A percentile compares a stretch with the other conserved stretches of the same genome.
Evolutionary conservation across 2,888 invertebrate genomes (phyloP).

Genomic region (Melinaea menophilus): DNA sequence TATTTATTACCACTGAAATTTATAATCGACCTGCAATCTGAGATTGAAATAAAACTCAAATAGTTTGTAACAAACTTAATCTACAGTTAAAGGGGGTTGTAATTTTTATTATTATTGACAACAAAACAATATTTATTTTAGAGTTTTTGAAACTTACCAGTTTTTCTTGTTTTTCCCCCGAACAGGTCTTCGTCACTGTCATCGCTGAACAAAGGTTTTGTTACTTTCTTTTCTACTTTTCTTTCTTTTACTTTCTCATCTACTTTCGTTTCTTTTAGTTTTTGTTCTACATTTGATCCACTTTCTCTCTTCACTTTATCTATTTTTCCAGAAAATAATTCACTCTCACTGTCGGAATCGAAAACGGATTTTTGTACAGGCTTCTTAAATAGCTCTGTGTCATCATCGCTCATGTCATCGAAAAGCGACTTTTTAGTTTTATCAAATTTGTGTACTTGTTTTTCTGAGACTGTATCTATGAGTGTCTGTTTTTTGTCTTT

Average conservation of each 20-base stretch:
- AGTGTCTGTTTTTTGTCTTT: constrained; percentile 9
- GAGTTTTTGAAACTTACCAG: constrained; percentile 39
- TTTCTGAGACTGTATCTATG: constrained; percentile 12
- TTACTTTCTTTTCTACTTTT: constrained; percentile 12
- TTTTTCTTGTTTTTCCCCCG: constrained; percentile 44
- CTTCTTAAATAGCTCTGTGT: constrained; percentile 51
- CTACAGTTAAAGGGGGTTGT: too few species aligned
- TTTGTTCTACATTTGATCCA: constrained; percentile 22
- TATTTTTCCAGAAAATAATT: constrained; percentile 45
- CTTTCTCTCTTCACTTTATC: constrained; percentile 32
- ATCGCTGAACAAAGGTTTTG: constrained; percentile 58
- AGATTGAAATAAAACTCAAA: too few species aligned
- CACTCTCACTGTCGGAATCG: constrained; percentile 61
- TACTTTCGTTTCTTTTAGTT: constrained; percentile 18
- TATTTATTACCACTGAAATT: too few species aligned
- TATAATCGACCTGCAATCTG: too few species aligned
- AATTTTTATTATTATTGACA: neutral
- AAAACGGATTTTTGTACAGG: constrained; percentile 40
- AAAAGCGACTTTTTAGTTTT: constrained; percentile 46
- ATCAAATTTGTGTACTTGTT: constrained; percentile 17
- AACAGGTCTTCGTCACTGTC: constrained; percentile 62
- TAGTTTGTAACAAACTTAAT: too few species aligned
- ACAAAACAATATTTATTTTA: too few species aligned
- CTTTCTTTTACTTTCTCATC: neutral
- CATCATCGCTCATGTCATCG: constrained; percentile 55